Evolutionary conservation across 2,113 vertebrate species (phyloP).

Genomic region (Scomber colias): DNA sequence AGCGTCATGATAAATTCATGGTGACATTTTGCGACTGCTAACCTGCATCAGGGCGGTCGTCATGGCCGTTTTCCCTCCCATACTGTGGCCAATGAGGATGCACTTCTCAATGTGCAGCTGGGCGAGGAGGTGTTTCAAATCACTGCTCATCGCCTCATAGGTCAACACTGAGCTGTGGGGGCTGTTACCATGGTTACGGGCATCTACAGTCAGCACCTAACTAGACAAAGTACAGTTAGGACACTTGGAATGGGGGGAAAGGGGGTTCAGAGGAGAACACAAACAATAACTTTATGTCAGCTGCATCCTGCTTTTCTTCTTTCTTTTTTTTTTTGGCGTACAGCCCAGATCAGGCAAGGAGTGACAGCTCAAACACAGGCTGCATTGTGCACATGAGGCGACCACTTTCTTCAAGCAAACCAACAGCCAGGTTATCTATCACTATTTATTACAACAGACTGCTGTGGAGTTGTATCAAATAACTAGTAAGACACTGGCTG

Average conservation of each 20-base stretch:
- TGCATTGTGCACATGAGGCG: background rate
- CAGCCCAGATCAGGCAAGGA: background rate
- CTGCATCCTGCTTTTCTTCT: background rate
- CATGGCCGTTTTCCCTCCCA: conserved; percentile 99
- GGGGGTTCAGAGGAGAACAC: background rate
- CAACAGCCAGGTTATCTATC: conserved; percentile 7
- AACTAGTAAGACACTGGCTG: conserved; percentile 19
- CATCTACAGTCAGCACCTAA: conserved; percentile 95
- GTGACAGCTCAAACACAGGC: conserved; percentile 4
- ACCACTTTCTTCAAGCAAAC: background rate
- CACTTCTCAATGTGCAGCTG: conserved; percentile 89
- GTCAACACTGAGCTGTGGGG: conserved; percentile 88
- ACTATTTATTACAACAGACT: conserved; percentile 12
- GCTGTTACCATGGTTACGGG: conserved; percentile 95
- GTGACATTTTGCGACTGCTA: conserved; percentile 38
- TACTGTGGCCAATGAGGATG: conserved; percentile 94
- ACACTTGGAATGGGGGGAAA: conserved; percentile 72
- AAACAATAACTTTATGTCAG: background rate
- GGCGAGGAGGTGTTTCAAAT: conserved; percentile 88
- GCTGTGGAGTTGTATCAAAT: conserved; percentile 28
- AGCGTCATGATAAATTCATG: conserved; percentile 23
- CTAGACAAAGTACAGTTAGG: conserved; percentile 78
- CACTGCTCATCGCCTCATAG: conserved; percentile 91
- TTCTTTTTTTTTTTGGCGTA: background rate
- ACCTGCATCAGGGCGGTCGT: conserved; percentile 90